Conservation (phyloP, 2,113 vertebrate genomes). For the Dendrocopos noguchii region DNA sequence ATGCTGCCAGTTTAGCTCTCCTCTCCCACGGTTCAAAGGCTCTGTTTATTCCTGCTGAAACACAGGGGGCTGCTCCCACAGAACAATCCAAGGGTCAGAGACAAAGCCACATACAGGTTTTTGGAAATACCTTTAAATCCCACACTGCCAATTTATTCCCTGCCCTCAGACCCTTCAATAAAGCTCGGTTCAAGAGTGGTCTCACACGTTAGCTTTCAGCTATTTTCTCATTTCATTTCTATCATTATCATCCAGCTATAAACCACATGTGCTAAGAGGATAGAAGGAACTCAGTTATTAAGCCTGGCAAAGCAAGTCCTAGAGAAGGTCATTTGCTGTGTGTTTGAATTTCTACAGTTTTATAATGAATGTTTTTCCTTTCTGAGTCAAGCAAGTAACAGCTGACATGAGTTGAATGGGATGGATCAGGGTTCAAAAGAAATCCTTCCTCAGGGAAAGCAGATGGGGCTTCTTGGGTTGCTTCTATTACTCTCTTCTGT, state of each 20-base stretch:
- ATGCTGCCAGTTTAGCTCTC: not conserved
- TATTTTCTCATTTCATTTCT: not conserved
- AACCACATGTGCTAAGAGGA: not conserved
- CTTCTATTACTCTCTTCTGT: not conserved
- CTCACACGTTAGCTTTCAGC: not conserved
- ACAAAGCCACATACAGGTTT: not conserved
- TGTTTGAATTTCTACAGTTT: not conserved
- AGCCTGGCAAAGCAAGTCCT: constrained; percentile 15
- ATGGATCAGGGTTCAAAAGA: not conserved
- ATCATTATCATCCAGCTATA: not conserved
- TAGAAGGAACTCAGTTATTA: not conserved
- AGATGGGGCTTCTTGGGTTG: not conserved
- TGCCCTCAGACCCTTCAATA: not conserved
- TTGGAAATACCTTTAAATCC: not conserved
- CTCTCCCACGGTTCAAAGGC: rapidly evolving
- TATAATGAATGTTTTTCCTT: not conserved
- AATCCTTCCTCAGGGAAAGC: not conserved
- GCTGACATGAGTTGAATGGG: not conserved
- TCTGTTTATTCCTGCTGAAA: not conserved
- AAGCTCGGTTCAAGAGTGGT: not conserved
- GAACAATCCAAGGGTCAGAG: not conserved
- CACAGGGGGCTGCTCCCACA: not conserved
- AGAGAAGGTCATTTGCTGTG: not conserved
- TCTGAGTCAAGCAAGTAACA: not conserved
- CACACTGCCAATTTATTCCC: not conserved